Conservation (phyloP, 2,113 vertebrate species). For the Burhinus bistriatus region DNA sequence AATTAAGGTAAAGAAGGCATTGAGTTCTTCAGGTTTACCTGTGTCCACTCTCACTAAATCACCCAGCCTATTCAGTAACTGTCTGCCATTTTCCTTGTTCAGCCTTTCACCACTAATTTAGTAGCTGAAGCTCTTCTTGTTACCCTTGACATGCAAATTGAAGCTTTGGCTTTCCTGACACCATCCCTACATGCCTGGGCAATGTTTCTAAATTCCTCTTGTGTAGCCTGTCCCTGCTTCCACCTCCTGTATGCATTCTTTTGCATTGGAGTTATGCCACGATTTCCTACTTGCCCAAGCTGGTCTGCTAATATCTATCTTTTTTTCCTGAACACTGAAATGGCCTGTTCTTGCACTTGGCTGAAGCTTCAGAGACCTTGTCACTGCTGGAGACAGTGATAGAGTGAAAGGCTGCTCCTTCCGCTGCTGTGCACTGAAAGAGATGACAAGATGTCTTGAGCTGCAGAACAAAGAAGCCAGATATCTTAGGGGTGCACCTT, state of each 20-base stretch:
- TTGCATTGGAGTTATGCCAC: background rate
- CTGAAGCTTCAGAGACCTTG: background rate
- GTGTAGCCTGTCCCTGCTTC: background rate
- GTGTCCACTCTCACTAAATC: background rate
- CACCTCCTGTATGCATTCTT: background rate
- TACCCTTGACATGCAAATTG: background rate
- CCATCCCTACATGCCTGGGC: background rate
- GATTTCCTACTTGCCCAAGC: background rate
- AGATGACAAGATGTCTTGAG: background rate
- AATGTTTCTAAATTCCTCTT: background rate
- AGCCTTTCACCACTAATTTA: background rate
- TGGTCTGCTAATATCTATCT: background rate
- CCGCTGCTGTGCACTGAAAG: background rate
- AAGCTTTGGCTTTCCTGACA: background rate
- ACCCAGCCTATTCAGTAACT: background rate
- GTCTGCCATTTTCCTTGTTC: background rate
- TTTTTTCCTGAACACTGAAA: background rate
- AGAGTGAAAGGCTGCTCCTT: background rate
- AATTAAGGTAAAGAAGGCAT: background rate
- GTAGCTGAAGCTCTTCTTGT: background rate
- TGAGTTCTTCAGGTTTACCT: background rate
- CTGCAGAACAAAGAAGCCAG: background rate
- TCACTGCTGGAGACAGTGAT: background rate
- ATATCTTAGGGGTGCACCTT: background rate
- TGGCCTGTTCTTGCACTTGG: background rate